Evolutionary conservation across 2,113 vertebrate species (phyloP).

Genomic region (Ibidorhyncha struthersii): DNA sequence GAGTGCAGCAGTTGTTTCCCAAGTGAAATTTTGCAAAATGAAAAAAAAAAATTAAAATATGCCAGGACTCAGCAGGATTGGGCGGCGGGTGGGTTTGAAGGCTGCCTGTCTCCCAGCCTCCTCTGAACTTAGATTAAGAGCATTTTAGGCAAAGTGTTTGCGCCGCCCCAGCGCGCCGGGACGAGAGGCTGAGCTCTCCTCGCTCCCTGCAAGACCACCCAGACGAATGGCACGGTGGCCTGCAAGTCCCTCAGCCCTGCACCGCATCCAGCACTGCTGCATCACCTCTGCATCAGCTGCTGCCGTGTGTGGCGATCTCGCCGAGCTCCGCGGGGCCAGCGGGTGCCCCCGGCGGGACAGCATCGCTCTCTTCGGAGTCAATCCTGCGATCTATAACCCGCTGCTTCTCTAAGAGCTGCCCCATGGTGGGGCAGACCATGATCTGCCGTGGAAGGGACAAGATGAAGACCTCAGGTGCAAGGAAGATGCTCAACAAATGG

Average conservation of each 20-base stretch:
- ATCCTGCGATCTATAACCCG: accelerated
- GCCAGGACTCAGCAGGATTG: background rate
- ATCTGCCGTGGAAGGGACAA: background rate
- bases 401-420: background rate
- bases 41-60: background rate
- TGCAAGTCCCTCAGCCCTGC: background rate
- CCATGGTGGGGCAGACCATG: accelerated
- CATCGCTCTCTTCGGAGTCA: background rate
- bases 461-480: background rate
- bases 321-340: background rate
- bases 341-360: background rate
- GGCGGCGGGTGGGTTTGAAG: background rate
- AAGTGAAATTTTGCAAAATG: background rate
- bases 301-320: background rate
- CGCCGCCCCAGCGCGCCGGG: background rate
- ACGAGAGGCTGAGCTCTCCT: background rate
- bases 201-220: background rate
- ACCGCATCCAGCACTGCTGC: accelerated
- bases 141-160: background rate
- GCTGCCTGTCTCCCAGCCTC: background rate
- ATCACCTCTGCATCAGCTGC: background rate
- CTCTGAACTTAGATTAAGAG: background rate
- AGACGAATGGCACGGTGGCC: accelerated
- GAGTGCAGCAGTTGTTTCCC: background rate
- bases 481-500: background rate